A percentile compares a stretch with the other conserved stretches of the same genome.
Conservation (phyloP, 2,797 vertebrate genomes). For the Galaxias olidus region DNA sequence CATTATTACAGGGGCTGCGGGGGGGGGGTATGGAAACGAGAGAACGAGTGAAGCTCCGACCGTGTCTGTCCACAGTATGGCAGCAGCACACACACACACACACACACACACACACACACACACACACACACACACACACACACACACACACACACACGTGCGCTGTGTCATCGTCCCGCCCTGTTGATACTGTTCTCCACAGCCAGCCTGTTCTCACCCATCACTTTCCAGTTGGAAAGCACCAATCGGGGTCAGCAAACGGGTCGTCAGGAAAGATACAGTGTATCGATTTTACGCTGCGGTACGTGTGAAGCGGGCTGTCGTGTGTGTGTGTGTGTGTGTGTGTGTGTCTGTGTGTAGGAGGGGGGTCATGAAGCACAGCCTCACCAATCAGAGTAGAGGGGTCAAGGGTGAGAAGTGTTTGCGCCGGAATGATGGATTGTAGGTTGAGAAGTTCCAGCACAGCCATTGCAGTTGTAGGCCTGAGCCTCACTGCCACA, state of each 20-base stretch:
- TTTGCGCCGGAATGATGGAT: conserved; percentile 86
- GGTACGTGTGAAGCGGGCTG: conserved; percentile 71
- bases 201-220: conserved; percentile 86
- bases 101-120: not conserved
- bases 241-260: conserved; percentile 85
- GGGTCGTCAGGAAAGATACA: conserved; percentile 90
- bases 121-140: conserved; percentile 12
- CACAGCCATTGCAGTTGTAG: conserved; percentile 36
- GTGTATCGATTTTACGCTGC: conserved; percentile 89
- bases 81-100: no score
- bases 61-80: no score
- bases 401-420: conserved; percentile 77
- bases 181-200: conserved; percentile 80
- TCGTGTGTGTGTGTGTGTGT: conserved; percentile 67
- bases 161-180: conserved; percentile 22
- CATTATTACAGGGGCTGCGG: no score
- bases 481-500: not conserved
- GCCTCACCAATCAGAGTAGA: conserved; percentile 77
- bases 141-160: not conserved
- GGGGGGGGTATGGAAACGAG: no score
- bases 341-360: conserved; percentile 25
- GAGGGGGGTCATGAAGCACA: conserved; percentile 59
- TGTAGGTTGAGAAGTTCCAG: conserved; percentile 79
- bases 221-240: conserved; percentile 85
- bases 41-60: no score